These are phyloP conservation scores for Hippocampus kuda DNA, from an alignment of 2,797 vertebrate genomes.

Conservation along the genomic window DNA sequence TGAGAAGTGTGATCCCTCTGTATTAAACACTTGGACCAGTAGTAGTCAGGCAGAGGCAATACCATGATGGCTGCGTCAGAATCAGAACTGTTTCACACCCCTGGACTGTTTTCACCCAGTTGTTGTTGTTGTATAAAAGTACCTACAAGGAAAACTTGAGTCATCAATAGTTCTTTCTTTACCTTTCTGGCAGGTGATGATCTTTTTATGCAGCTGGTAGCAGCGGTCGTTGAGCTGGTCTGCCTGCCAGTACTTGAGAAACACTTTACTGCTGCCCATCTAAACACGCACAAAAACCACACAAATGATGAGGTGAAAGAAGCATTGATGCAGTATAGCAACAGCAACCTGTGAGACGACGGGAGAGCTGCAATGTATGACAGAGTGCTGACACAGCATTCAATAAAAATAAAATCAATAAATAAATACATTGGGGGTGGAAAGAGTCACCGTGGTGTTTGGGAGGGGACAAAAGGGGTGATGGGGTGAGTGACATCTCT, in stretches of 20 bases:
- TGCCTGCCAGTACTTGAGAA: conserved; percentile 90
- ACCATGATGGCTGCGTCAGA: too few species aligned
- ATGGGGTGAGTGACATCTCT: conserved; percentile 26
- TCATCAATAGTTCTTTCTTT: conserved; percentile 31
- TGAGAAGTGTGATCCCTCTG: too few species aligned
- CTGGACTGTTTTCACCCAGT: too few species aligned
- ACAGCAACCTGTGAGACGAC: conserved; percentile 3
- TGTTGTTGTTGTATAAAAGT: neutral
- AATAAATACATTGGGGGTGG: neutral
- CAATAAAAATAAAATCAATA: conserved; percentile 4
- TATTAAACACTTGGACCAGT: too few species aligned
- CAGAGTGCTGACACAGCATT: conserved; percentile 27
- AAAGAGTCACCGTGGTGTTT: conserved; percentile 39
- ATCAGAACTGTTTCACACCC: too few species aligned
- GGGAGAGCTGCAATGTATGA: conserved; percentile 30
- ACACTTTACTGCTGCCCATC: conserved; percentile 86
- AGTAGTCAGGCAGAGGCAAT: too few species aligned
- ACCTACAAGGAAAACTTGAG: neutral
- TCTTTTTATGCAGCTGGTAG: conserved; percentile 81
- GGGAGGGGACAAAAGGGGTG: conserved; percentile 8
- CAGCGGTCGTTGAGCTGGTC: conserved; percentile 87
- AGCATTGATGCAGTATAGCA: neutral
- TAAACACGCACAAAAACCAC: conserved; percentile 43
- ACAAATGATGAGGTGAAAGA: neutral
- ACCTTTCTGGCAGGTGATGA: conserved; percentile 94